Evolutionary conservation across 2,113 vertebrate species (phyloP).

Genomic region (Pseudorasbora parva): DNA sequence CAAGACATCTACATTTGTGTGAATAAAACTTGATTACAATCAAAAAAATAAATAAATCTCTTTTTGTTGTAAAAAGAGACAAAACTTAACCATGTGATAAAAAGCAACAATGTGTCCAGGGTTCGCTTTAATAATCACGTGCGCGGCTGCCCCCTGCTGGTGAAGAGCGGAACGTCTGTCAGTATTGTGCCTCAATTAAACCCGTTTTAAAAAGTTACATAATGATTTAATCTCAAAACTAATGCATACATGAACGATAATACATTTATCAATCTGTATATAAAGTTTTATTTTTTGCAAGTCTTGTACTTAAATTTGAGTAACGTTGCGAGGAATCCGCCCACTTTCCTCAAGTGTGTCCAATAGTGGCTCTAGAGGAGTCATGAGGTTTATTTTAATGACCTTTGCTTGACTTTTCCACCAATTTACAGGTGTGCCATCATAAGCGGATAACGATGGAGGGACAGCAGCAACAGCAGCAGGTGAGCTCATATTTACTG

Average conservation of each 20-base stretch:
- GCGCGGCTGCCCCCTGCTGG: conserved; percentile 18
- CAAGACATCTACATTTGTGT: too few relatives aligned
- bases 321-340: background rate
- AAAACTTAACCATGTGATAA: too few relatives aligned
- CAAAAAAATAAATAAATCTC: too few relatives aligned
- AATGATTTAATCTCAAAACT: background rate
- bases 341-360: conserved; percentile 4
- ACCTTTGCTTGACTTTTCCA: conserved; percentile 18
- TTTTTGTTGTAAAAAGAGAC: too few relatives aligned
- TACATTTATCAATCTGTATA: background rate
- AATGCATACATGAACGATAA: background rate
- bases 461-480: background rate
- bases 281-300: background rate
- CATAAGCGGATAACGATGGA: conserved; percentile 26
- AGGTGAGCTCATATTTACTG: background rate
- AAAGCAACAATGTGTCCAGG: background rate
- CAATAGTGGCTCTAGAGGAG: conserved; percentile 1
- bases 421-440: conserved; percentile 22
- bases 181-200: background rate
- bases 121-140: background rate
- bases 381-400: conserved; percentile 1
- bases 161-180: background rate
- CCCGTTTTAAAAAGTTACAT: background rate
- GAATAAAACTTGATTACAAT: too few relatives aligned
- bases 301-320: background rate